Percentiles rank a stretch among this genome's conserved stretches.
phyloP scores from a whole-genome alignment of 2,797 vertebrate species.

The Florisuga fusca region DNA sequence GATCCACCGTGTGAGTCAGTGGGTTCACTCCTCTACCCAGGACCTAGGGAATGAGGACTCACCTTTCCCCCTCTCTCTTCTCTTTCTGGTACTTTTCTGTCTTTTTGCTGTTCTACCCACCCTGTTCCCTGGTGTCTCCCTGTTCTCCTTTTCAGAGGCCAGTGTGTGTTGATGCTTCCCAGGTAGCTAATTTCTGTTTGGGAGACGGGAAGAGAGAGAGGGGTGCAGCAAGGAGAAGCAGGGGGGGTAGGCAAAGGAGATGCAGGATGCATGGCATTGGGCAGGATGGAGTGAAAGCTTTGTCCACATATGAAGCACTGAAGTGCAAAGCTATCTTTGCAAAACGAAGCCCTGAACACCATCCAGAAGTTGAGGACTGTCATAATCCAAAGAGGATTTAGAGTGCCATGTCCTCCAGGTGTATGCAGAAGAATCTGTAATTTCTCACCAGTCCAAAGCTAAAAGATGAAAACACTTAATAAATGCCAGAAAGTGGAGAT shows the following conservation, averaged over 20 bases:
- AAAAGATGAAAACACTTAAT: neutral
- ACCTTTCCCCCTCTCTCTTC: neutral
- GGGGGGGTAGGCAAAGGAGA: neutral
- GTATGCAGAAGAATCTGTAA: rapidly evolving
- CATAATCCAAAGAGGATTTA: neutral
- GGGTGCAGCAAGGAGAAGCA: neutral
- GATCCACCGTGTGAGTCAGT: too few relatives aligned
- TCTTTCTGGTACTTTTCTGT: neutral
- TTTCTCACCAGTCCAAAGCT: neutral
- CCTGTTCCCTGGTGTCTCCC: neutral
- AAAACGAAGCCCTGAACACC: neutral
- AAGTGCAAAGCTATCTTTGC: neutral
- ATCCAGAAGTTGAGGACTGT: neutral
- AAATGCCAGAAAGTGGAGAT: neutral
- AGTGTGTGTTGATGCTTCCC: neutral
- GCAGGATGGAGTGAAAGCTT: neutral
- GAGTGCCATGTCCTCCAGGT: rapidly evolving
- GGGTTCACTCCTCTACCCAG: rapidly evolving
- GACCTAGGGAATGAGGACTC: rapidly evolving
- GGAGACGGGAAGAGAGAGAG: rapidly evolving
- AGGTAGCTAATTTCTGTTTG: neutral
- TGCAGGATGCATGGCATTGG: rapidly evolving
- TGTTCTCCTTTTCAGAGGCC: neutral
- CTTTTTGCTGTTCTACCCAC: neutral
- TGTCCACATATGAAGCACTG: rapidly evolving